Conservation (phyloP, 2,113 vertebrate species). For the Semicossyphus pulcher region DNA sequence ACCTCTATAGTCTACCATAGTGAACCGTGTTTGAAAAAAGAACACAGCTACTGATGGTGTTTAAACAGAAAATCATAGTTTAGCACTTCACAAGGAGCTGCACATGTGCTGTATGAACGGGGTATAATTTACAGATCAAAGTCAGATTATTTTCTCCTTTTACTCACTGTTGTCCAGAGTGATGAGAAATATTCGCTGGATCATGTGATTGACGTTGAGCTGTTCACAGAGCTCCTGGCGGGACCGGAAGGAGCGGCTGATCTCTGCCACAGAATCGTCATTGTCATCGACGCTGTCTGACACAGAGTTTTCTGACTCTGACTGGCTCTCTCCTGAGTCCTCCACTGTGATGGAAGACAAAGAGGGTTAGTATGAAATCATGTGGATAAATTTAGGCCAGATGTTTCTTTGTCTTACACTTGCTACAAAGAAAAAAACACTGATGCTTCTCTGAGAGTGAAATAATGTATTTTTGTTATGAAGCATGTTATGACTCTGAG, state of each 20-base stretch:
- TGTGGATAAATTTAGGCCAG: not conserved
- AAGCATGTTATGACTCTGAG: not conserved
- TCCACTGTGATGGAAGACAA: constrained; percentile 77
- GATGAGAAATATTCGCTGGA: constrained; percentile 98
- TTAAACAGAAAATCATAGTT: too few species aligned
- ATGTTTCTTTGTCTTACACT: too few species aligned
- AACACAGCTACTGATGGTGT: too few species aligned
- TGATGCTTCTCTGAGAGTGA: not conserved
- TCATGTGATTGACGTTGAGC: constrained; percentile 99
- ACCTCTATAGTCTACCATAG: too few species aligned
- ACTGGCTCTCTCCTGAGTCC: constrained; percentile 90
- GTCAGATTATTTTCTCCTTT: not conserved
- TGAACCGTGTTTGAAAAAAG: too few species aligned
- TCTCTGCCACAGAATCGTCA: constrained; percentile 95
- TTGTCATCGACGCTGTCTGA: constrained; percentile 97
- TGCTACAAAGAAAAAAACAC: not conserved
- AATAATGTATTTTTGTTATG: not conserved
- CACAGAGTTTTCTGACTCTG: constrained; percentile 95
- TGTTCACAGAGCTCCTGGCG: constrained; percentile 96
- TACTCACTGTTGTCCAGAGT: constrained; percentile 98
- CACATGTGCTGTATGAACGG: not conserved
- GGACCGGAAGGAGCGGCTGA: constrained; percentile 95
- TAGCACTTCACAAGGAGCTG: too few species aligned
- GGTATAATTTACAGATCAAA: not conserved
- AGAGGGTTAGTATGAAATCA: not conserved